Percentiles rank a stretch among this genome's conserved stretches.
Evolutionary conservation across 2,888 invertebrate genomes (phyloP).

Genomic region (Monopis laevigella): DNA sequence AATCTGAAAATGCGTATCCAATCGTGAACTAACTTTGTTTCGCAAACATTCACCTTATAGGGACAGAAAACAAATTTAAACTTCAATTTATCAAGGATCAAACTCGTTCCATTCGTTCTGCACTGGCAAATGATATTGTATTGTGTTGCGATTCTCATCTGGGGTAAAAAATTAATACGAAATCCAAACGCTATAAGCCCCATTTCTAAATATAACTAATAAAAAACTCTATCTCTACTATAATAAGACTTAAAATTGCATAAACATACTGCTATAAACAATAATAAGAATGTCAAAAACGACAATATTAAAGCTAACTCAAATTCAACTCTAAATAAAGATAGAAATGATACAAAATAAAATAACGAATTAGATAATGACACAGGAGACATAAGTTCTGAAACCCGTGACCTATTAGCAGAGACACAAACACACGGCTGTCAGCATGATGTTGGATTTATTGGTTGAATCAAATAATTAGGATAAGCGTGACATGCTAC

Average conservation of each 20-base stretch:
- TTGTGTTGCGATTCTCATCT: conserved; percentile 41
- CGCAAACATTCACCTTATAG: conserved; percentile 20
- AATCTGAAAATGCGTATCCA: conserved; percentile 24
- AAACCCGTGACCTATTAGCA: conserved; percentile 51
- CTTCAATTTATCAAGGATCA: conserved; percentile 47
- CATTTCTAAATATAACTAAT: not conserved
- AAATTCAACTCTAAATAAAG: not conserved
- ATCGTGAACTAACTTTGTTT: conserved; percentile 32
- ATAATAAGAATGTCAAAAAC: not conserved
- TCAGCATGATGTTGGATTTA: conserved; percentile 53
- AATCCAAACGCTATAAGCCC: not conserved
- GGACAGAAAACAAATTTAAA: conserved; percentile 37
- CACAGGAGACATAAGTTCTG: conserved; percentile 37
- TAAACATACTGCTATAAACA: not conserved
- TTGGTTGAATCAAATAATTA: conserved; percentile 43
- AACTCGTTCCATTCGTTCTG: conserved; percentile 45
- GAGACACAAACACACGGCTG: conserved; percentile 53
- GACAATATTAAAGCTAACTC: not conserved
- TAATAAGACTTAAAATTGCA: not conserved
- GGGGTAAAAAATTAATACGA: conserved; percentile 13
- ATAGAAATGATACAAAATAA: not conserved
- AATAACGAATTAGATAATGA: not conserved
- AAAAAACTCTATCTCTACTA: not conserved
- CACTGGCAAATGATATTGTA: conserved; percentile 46
- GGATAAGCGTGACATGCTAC: conserved; percentile 39